Evolutionary conservation across 2,113 vertebrate species (phyloP).

Genomic region (Entelurus aequoreus): DNA sequence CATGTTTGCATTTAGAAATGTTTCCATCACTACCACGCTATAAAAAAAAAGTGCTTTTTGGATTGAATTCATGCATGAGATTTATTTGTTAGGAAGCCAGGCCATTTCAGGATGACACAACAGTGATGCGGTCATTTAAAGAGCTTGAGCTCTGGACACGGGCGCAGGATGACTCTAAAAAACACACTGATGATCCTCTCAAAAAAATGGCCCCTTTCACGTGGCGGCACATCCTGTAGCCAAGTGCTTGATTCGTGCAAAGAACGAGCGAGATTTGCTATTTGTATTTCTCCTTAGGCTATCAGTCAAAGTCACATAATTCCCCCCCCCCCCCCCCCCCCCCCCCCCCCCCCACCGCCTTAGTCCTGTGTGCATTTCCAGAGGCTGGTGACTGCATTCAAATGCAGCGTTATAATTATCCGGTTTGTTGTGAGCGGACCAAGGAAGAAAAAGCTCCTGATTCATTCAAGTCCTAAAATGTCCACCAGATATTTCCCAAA

Average conservation of each 20-base stretch:
- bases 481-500: conserved; percentile 24
- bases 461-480: conserved; percentile 19
- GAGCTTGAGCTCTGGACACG: conserved; percentile 18
- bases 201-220: conserved; percentile 20
- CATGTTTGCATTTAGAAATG: not conserved
- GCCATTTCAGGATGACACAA: conserved; percentile 28
- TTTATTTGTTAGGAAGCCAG: conserved; percentile 28
- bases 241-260: conserved; percentile 27
- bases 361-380: conserved; percentile 33
- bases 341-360: conserved; percentile 4
- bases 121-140: conserved; percentile 29
- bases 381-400: conserved; percentile 40
- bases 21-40: conserved; percentile 6
- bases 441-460: conserved; percentile 18
- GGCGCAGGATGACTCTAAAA: conserved; percentile 21
- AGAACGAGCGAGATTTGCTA: conserved; percentile 30
- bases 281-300: conserved; percentile 61
- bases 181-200: conserved; percentile 31
- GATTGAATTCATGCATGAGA: conserved; percentile 28
- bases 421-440: conserved; percentile 47
- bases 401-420: conserved; percentile 53
- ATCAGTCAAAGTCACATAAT: conserved; percentile 54
- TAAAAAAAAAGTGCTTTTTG: conserved; percentile 29
- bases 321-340: conserved; percentile 6
- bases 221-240: conserved; percentile 41